These are phyloP conservation scores for Trissonchulus sp. DNA, from an alignment of 2,888 invertebrate species.

Conservation along the genomic window DNA sequence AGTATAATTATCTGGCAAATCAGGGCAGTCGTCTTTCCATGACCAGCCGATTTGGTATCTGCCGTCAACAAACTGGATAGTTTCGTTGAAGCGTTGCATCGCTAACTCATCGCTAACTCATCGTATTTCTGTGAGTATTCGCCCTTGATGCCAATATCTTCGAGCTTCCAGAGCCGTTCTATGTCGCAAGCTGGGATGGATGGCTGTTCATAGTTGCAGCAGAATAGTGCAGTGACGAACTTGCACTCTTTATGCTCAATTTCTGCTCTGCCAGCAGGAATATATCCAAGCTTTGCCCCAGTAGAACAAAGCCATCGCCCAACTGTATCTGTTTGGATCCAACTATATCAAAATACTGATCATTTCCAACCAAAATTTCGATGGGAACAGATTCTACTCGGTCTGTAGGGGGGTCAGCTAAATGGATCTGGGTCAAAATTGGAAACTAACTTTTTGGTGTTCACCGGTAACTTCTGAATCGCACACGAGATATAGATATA, in stretches of 20 bases:
- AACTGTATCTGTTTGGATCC: neutral
- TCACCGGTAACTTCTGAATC: slow-evolving; percentile 5
- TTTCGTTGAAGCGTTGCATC: slow-evolving; percentile 1
- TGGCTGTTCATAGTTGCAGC: too few species aligned
- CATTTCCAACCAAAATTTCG: slow-evolving; percentile 4
- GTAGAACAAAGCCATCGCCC: neutral
- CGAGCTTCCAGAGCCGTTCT: too few species aligned
- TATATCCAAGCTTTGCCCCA: neutral
- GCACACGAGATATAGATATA: too few species aligned
- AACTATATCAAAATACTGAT: neutral
- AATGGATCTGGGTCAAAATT: slow-evolving; percentile 2
- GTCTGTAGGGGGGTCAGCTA: neutral
- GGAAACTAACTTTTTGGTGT: neutral
- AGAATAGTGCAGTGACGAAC: too few species aligned
- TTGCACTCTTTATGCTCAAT: too few species aligned
- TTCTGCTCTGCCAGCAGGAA: neutral
- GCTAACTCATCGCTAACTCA: neutral
- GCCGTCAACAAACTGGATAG: neutral
- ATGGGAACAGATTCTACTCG: neutral
- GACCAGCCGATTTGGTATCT: too few species aligned
- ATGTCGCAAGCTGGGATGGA: too few species aligned
- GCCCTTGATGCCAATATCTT: too few species aligned
- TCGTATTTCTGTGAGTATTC: too few species aligned
- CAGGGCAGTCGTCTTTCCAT: too few species aligned
- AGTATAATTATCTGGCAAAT: neutral